Evolutionary conservation across 2,797 vertebrate genomes (phyloP), one percentile per base, ranked within the genome.

Genomic region (Premnoplex brunnescens): DNA sequence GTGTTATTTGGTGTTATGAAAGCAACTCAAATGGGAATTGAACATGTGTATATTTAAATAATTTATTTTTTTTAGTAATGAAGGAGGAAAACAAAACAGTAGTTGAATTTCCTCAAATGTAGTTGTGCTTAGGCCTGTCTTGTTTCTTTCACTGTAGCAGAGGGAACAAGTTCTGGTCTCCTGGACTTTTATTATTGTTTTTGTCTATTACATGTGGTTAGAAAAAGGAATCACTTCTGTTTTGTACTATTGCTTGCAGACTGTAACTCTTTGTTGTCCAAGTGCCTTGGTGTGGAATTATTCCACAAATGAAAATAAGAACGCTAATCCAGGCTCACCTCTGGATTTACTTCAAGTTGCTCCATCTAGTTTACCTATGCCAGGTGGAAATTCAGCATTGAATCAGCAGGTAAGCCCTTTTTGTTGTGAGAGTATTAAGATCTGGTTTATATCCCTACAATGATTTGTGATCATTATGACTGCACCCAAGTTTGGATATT

Each of bases 201-300:
- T 67, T 74, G 59, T 91, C 55, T 66, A 5, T 75, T 37, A 34
- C 13, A 22, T 14, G 2, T 36, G n/a, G 72, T 64, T 37, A 59
- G 66, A 60, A 59, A 77, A 78, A 67, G 14, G 74, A 71, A 81
- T 75, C 26, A 43, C 28, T 88, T 89, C 36, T 93, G 21, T 52
- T 77, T 85, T 91, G 39, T 80, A 9, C 73, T 84, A 1, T 93
- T 92, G 63, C 59, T 91, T 96, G 54, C 91, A 98, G 98, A 98
- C 98, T 77, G 96, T 98, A 96, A 98, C 98, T 77, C 98, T 98
- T 69, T 98, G 98, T 96, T 98, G 98, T 96, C 98, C 98, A 98
- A 98, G 98, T 98, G 98, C 98, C 98, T 98, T 98, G 98, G 98
- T 98, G 96, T 98, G 98, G 98, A 98, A 98, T 94, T 98, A 98